Evolutionary conservation across 1,140 invertebrate species (phyloP), one percentile per base, ranked within the genome.

Genomic region (Carcinoscorpius rotundicauda): DNA sequence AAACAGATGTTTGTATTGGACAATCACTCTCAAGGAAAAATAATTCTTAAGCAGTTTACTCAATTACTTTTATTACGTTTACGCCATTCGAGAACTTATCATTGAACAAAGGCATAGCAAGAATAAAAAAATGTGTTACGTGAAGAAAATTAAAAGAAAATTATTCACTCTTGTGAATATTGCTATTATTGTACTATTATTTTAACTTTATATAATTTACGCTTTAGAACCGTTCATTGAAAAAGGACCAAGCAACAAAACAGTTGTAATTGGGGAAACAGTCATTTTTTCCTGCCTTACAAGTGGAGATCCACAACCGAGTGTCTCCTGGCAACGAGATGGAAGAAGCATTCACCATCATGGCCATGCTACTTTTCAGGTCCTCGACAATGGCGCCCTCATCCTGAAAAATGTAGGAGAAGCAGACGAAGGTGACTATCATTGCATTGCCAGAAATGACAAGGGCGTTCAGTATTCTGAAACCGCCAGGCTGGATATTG

Each of bases 181-280:
- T 29, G 29, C 29, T 29, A 1, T 29, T 29, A 29, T 29, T 29
- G 29, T 29, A 29, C 29, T 29, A 29, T 29, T 29, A 29, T 29
- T 29, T 29, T 29, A 29, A 29, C 29, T 29, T 67, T 51, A 29
- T 70, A 29, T 29, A 29, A 29, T 29, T 29, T 29, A 29, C 29
- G 29, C 83, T 80, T 9, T 81, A 93, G 91, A 93, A 71, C 90
- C 91, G 10, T 90, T 90, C 29, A 89, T 90, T 74, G 93, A 93
- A 72, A 88, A 91, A 73, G 89, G 93, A 78, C 85, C 88, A 52
- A 81, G 88, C 73, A 91, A 89, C 75, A 91, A 89, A 71, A 89
- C 89, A 70, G 91, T 94, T 76, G 86, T 91, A 57, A 91, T 93
- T 70, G 90, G 87, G 61, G 84, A 89, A 67, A 93, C 93, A 77